phyloP scores from a whole-genome alignment of 2,797 vertebrate species.

The Merluccius polli region DNA sequence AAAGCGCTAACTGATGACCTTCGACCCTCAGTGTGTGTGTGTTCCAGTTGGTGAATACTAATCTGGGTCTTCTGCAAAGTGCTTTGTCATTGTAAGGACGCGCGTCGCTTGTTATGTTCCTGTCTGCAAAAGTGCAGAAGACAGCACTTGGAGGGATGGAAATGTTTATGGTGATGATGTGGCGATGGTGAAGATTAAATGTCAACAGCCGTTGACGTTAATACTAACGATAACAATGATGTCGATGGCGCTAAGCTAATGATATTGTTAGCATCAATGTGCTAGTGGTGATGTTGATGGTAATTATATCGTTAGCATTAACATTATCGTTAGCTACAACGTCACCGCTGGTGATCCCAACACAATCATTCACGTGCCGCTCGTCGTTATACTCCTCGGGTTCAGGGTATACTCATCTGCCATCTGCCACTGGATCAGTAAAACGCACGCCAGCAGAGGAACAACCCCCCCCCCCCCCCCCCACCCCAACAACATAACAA shows the following conservation, averaged over 20 bases:
- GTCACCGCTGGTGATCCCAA: background rate
- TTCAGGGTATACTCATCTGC: background rate
- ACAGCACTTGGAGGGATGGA: background rate
- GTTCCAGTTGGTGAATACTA: background rate
- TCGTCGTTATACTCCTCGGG: background rate
- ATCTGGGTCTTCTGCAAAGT: background rate
- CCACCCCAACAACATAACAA: background rate
- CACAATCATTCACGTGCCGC: background rate
- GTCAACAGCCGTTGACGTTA: background rate
- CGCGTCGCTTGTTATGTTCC: background rate
- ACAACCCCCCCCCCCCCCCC: background rate
- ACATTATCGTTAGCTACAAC: background rate
- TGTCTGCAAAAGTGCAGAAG: background rate
- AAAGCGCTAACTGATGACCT: slow-evolving; percentile 31
- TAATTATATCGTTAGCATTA: background rate
- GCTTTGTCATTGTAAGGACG: background rate
- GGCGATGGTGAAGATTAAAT: background rate
- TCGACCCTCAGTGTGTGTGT: slow-evolving; percentile 20
- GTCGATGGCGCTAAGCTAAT: background rate
- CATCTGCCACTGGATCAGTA: background rate
- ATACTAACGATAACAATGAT: background rate
- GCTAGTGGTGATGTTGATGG: background rate
- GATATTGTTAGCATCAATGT: background rate
- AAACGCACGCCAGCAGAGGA: background rate
- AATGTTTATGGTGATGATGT: background rate